Conservation (phyloP, 2,797 vertebrate genomes). For the Fundulus diaphanus region DNA sequence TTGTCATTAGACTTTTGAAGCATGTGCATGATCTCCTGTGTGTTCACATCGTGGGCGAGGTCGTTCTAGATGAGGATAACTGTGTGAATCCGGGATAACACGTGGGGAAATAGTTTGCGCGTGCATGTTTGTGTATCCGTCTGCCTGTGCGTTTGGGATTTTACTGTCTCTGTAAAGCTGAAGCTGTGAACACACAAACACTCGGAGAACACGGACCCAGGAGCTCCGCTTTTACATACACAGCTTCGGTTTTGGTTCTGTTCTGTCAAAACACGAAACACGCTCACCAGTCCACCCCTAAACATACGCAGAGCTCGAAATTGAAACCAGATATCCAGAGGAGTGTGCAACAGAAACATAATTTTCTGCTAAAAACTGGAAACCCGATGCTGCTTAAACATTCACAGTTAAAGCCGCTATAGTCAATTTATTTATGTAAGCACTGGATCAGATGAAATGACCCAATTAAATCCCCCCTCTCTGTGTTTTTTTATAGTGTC, state of each 20-base stretch:
- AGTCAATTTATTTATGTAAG: conserved; percentile 3
- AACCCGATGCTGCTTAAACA: not conserved
- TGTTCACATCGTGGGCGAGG: conserved; percentile 35
- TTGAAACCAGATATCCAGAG: not conserved
- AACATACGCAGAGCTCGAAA: conserved; percentile 1
- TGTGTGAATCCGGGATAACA: conserved; percentile 49
- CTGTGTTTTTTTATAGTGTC: conserved; percentile 15
- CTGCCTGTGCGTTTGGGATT: conserved; percentile 33
- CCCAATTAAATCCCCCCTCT: not conserved
- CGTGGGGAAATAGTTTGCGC: conserved; percentile 36
- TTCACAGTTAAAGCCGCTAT: conserved; percentile 5
- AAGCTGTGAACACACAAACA: conserved; percentile 6
- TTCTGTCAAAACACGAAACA: conserved; percentile 13
- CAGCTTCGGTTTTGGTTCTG: conserved; percentile 9
- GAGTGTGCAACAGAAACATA: not conserved
- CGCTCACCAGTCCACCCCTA: not conserved
- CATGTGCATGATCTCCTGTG: conserved; percentile 41
- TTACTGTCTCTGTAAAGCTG: conserved; percentile 39
- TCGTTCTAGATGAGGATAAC: conserved; percentile 25
- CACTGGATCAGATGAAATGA: conserved; percentile 1
- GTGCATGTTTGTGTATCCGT: conserved; percentile 57
- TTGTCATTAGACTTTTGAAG: conserved; percentile 33
- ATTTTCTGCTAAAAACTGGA: not conserved
- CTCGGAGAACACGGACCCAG: conserved; percentile 4
- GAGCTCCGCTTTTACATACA: conserved; percentile 6